phyloP scores from a whole-genome alignment of 2,888 invertebrate genomes.

The Lasius fuliginosus region DNA sequence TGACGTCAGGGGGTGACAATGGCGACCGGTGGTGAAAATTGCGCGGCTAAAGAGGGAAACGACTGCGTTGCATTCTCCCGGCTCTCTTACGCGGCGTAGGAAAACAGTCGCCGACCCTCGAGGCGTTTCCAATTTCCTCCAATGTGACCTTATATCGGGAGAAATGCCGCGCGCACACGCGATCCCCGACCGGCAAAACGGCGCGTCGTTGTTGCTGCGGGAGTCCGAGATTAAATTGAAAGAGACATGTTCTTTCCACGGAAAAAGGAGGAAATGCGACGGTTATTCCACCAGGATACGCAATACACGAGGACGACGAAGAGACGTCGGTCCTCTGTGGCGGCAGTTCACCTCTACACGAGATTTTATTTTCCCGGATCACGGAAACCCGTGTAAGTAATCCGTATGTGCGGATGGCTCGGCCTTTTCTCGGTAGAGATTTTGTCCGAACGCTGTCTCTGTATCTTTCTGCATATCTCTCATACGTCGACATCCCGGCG shows the following conservation, averaged over 20 bases:
- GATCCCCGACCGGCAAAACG: constrained; percentile 14
- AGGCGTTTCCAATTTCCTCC: constrained; percentile 49
- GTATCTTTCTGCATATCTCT: background rate
- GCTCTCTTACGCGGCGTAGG: background rate
- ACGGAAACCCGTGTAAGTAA: constrained; percentile 35
- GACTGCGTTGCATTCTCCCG: background rate
- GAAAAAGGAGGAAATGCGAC: constrained; percentile 14
- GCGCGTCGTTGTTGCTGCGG: constrained; percentile 16
- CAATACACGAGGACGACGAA: background rate
- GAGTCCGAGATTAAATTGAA: constrained; percentile 53
- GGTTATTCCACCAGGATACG: constrained; percentile 26
- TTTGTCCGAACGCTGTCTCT: background rate
- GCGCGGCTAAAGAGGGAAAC: constrained; percentile 21
- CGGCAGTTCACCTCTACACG: background rate
- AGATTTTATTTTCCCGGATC: constrained; percentile 37
- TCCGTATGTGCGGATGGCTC: constrained; percentile 21
- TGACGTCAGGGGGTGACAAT: background rate
- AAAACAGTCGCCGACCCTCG: constrained; percentile 13
- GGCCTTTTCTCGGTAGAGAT: constrained; percentile 11
- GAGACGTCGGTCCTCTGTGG: background rate
- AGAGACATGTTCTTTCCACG: constrained; percentile 23
- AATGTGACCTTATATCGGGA: constrained; percentile 43
- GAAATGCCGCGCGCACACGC: constrained; percentile 9
- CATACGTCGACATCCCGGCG: background rate
- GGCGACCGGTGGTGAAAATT: constrained; percentile 29